phyloP scores from a whole-genome alignment of 2,888 invertebrate species.

The Apantesis nais region DNA sequence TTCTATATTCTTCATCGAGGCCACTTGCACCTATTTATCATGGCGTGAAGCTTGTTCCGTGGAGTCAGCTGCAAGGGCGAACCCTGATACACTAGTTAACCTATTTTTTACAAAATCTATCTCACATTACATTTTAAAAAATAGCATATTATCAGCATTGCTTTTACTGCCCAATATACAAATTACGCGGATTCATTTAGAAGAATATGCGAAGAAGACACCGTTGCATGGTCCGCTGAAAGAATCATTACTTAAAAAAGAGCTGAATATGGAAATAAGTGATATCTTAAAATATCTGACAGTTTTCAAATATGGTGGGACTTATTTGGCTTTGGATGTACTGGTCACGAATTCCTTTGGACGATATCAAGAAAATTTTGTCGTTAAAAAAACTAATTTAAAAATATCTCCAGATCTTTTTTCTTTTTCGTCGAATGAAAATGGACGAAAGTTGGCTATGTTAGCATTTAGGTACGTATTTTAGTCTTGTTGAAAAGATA shows the following conservation, averaged over 20 bases:
- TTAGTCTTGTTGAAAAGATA: background rate
- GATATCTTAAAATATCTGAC: constrained; percentile 34
- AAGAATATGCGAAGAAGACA: constrained; percentile 22
- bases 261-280: constrained; percentile 12
- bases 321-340: constrained; percentile 30
- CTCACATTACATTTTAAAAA: background rate
- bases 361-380: constrained; percentile 28
- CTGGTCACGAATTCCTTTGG: constrained; percentile 23
- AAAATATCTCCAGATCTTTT: constrained; percentile 31
- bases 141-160: constrained; percentile 4
- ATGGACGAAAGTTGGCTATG: constrained; percentile 22
- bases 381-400: constrained; percentile 23
- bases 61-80: constrained; percentile 42
- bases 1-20: constrained; percentile 88
- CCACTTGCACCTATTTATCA: constrained; percentile 83
- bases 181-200: constrained; percentile 24
- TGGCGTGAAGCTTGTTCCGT: constrained; percentile 43
- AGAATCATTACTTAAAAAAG: background rate
- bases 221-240: constrained; percentile 11
- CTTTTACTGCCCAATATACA: background rate
- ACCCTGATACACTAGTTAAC: constrained; percentile 64
- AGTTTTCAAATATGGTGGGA: constrained; percentile 34
- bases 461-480: constrained; percentile 11
- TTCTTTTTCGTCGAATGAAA: constrained; percentile 27
- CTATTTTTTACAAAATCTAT: constrained; percentile 10